Evolutionary conservation across 2,797 vertebrate species (phyloP), one percentile per base, ranked within the genome.

Genomic region (Hybognathus amarus): DNA sequence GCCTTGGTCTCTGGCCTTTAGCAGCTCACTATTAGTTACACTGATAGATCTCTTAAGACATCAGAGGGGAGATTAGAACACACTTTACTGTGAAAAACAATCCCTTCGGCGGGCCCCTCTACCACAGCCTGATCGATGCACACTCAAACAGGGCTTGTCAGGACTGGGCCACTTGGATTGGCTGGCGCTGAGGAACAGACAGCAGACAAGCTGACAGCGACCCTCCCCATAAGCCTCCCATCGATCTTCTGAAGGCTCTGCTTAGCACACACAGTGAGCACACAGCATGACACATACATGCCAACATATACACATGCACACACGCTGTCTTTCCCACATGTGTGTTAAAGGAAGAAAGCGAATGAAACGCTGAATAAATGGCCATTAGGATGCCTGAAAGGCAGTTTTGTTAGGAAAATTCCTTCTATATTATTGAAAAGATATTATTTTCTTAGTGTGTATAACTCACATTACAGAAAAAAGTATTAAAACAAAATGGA

Each of bases 181-280:
- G 88, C 85, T 88, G 15, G 84, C 88, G 68, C 86, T 88, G 85
- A 91, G 85, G 69, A 87, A 93, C 85, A 91, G 90, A 88, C 88
- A 90, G 87, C 61, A 82, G 81, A 92, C 88, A 91, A 90, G 88
- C 84, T 22, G 85, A 93, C 88, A 92, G 36, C 56, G 64, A 79
- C 80, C 85, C 85, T 85, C 87, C 30, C 79, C 90, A 86, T 63
- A 40, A 77, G 2, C 88, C 84, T 87, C 66, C 1, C 89, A 93
- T 94, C 73, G 90, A 94, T 95, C 90, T 89, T 85, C 70, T 45
- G 20, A 88, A 87, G 87, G 91, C 90, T 47, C 59, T 40, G 80
- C 47, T 84, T 71, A 45, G 15, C 79, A 79, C 83, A 80, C 73
- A 83, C 74, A 42, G 40, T 74, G 82, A 87, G 63, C 50, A 20